Evolutionary conservation across 2,797 vertebrate genomes (phyloP).

Genomic region (Oryzias sinensis): DNA sequence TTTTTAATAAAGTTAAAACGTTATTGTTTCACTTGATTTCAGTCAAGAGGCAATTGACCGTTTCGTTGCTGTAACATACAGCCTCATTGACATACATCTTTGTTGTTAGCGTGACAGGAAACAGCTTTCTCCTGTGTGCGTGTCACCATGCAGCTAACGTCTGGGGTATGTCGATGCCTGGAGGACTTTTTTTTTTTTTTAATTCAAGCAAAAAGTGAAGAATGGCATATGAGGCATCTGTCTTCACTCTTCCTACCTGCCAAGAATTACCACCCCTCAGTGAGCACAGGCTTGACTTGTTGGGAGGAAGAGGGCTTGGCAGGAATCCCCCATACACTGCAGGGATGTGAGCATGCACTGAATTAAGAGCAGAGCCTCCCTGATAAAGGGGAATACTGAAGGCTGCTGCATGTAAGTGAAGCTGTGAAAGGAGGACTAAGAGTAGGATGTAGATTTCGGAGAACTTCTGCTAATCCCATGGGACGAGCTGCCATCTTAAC

Average conservation of each 20-base stretch:
- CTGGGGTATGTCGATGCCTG: not conserved
- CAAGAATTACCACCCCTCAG: conserved; percentile 31
- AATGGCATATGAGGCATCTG: conserved; percentile 28
- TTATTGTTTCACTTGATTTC: too few relatives aligned
- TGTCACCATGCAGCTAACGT: conserved; percentile 14
- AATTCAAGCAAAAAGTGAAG: conserved; percentile 7
- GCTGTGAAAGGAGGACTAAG: conserved; percentile 28
- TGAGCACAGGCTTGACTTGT: conserved; percentile 30
- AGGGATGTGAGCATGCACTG: conserved; percentile 28
- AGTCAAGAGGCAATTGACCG: too few relatives aligned
- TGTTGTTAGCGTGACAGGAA: not conserved
- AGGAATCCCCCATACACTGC: conserved; percentile 33
- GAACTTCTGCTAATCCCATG: conserved; percentile 22
- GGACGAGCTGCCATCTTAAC: conserved; percentile 23
- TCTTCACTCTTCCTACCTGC: conserved; percentile 31
- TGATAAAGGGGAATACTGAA: conserved; percentile 15
- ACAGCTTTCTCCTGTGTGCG: conserved; percentile 2
- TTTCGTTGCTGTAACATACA: too few relatives aligned
- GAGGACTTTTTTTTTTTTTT: conserved; percentile 1
- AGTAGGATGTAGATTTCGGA: conserved; percentile 23
- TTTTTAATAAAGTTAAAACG: too few relatives aligned
- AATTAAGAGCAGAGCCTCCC: conserved; percentile 20
- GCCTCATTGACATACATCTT: too few relatives aligned
- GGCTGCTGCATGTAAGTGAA: conserved; percentile 16
- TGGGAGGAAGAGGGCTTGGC: conserved; percentile 33